Base-by-base conservation (phyloP, 1,140 invertebrate genomes). In the Drusus annulatus region DNA sequence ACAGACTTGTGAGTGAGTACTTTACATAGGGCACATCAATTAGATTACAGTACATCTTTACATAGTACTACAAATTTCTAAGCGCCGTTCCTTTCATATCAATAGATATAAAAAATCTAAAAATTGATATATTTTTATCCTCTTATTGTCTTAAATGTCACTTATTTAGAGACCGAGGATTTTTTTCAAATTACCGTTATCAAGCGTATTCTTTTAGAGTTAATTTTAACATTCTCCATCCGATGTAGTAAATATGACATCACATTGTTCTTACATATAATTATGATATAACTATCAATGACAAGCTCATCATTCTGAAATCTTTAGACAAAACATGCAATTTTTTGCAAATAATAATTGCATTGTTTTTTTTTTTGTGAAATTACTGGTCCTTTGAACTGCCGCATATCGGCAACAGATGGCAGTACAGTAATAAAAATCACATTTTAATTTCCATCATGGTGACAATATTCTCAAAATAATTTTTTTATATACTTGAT, bases 211-310 rank as follows among this genome's bases (percentile, higher is more conserved):
- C 23, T 51, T 71, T 68, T 51, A 71, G 23, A 28, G 68, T 71
- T 19, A 13, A 71, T 51, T 71, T 71, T 52, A 71, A 71, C 50
- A 71, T 28, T 23, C 68, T 52, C 17, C 36, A 10, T 19, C 52
- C 8, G 25, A 52, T n/a, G 17, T 17, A 50, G 51, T 52, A 50
- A 71, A 71, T 51, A 71, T 52, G 19, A 71, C 68, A 71, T 71
- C 68, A 71, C 68, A 71, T 71, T 71, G 63, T 51, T 69, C 68
- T 71, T 71, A 45, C 36, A 45, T 45, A 71, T 71, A 71, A 71
- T 71, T 71, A 71, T 51, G 13, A 21, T 71, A 17, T 51, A 50
- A 50, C 17, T 17, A 51, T 45, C 15, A 52, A 54, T 21, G 50
- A 71, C 68, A 71, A 71, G 68, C 68, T 71, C 68, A 52, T 71